Base-by-base conservation (phyloP, 2,888 invertebrate genomes). In the Leucoptera coffeella region DNA sequence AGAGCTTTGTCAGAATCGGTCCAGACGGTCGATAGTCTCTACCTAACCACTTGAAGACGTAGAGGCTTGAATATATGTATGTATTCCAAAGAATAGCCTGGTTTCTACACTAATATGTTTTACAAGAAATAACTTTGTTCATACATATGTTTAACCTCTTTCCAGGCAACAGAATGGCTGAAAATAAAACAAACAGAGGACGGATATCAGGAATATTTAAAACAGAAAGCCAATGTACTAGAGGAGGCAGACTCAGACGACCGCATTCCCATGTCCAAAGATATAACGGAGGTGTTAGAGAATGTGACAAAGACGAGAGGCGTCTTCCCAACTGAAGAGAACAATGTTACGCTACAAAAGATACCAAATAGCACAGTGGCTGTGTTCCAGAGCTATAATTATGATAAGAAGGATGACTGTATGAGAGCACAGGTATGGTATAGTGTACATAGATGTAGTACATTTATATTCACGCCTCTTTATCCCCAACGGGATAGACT, bases 361-460 rank as follows among this genome's bases (percentile, higher is more conserved):
- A 77, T 82, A 32, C 74, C 77, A 6, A 74, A 72, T 19, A 78
- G 73, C 37, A 54, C 65, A 23, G 69, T 67, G 19, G 83, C 80
- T 14, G 76, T 82, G 1, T 84, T 78, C 47, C 84, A 84, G 54
- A 82, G 77, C 30, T 41, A 78, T 30, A 41, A 53, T 19, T 31
- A 36, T 35, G 29, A 40, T 29, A 42, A 44, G 36, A 45, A 53
- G 39, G 37, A 47, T 14, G 56, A 64, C 35, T 61, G 57, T 36
- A 82, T 82, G 56, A 75, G 73, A 42, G 56, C 62, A 11, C 78
- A 84, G 56, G 79, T 79, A 58, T 17, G 6, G 6, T 17, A 7
- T 17, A 17, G n/a, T n/a, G n/a, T n/a, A n/a, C n/a, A n/a, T n/a
- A n/a, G n/a, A n/a, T n/a, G n/a, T n/a, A n/a, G n/a, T n/a, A n/a